Conservation (phyloP, 2,113 vertebrate genomes). For the Peromyscus polionotus region DNA sequence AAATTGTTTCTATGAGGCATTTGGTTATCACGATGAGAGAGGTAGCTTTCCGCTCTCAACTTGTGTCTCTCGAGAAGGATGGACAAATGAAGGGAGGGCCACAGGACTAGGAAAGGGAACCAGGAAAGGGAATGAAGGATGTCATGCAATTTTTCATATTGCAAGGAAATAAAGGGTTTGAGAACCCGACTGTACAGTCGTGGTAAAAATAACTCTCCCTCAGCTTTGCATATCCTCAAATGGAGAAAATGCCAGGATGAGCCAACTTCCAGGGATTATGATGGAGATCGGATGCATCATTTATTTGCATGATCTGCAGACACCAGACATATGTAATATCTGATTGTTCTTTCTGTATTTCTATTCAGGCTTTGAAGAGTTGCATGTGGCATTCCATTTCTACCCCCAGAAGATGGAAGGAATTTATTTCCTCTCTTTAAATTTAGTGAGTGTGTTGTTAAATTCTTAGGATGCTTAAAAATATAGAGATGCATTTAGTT, state of each 20-base stretch:
- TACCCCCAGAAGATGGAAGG: not conserved
- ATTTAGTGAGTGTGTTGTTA: not conserved
- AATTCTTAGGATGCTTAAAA: not conserved
- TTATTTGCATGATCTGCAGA: not conserved
- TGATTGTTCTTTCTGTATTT: not conserved
- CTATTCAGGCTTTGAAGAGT: not conserved
- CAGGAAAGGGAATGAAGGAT: fast-evolving
- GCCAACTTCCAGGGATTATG: not conserved
- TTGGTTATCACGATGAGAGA: not conserved
- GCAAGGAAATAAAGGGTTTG: not conserved
- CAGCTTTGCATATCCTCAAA: not conserved
- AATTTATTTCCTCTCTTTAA: not conserved
- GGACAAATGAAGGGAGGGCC: not conserved
- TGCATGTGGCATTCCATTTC: not conserved
- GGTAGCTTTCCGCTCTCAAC: not conserved
- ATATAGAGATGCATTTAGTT: not conserved
- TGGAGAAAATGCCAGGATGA: not conserved
- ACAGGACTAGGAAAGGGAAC: fast-evolving
- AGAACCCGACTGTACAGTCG: not conserved
- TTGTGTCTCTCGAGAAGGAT: not conserved
- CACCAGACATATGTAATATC: not conserved
- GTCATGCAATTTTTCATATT: not conserved
- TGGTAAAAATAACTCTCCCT: not conserved
- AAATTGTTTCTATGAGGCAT: not conserved
- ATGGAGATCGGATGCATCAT: not conserved